Evolutionary conservation across 1,140 invertebrate species (phyloP), one percentile per base, ranked within the genome.

Genomic region (Drosophila kepulauana): DNA sequence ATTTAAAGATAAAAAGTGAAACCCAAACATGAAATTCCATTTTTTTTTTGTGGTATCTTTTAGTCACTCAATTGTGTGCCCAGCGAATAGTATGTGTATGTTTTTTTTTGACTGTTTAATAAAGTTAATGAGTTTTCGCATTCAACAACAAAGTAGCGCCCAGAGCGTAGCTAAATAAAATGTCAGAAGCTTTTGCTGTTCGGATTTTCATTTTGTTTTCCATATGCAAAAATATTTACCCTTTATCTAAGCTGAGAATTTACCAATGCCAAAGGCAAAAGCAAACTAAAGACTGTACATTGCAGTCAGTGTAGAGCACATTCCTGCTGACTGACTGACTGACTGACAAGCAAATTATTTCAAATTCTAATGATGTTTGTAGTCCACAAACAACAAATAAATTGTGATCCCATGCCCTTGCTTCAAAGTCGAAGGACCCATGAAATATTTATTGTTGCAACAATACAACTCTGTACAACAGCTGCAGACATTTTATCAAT

Each of bases 61-160:
- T 1, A 35, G 46, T n/a, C 59, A 28, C 11, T 25, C 7, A 15
- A 11, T 46, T 10, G 10, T 7, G 7, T 15, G 13, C 13, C 0
- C 4, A 13, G 11, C 28, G 33, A 16, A 7, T 63, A 49, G 11
- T 43, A n/a, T 63, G 59, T 48, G 10, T 48, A 7, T 48, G 10
- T 11, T 45, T 58, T n/a, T 43, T n/a, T 49, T 69, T 33, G 38
- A 38, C 48, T 51, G 16, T 52, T 69, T 52, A 28, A 45, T 33
- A 69, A 69, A 61, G 56, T 20, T 69, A 68, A 68, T 68, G 54
- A 68, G 52, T 51, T 59, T 67, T 68, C 43, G 51, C 28, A 38
- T 64, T 25, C 1, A 49, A 33, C n/a, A 10, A 16, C 13, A 41
- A 57, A 20, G 45, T 5, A 38, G 10, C 8, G 35, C 35, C 25